These are phyloP conservation scores for Ophthalmolycus amberensis DNA, from an alignment of 2,113 vertebrate species.

Conservation along the genomic window DNA sequence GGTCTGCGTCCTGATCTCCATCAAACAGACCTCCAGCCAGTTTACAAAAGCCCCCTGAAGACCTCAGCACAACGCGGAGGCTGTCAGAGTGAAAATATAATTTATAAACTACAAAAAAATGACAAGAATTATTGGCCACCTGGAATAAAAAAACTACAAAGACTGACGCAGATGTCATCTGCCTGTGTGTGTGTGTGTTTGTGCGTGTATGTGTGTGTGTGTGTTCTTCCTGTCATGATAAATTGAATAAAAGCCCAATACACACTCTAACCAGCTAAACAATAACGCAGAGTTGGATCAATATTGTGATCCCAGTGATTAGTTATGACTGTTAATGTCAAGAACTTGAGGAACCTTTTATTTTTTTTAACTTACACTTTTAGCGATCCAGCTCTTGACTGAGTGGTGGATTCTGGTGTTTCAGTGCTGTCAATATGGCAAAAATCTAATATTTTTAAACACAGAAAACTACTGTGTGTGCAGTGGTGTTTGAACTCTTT, in stretches of 20 bases:
- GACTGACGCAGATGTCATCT: conserved; percentile 6
- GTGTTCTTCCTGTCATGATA: not conserved
- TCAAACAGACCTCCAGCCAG: conserved; percentile 84
- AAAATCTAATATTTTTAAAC: not conserved
- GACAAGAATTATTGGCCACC: not conserved
- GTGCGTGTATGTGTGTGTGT: not conserved
- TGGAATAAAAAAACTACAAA: not conserved
- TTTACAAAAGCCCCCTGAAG: conserved; percentile 21
- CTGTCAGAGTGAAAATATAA: conserved; percentile 4
- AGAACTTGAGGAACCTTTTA: no score
- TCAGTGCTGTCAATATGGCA: not conserved
- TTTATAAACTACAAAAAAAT: not conserved
- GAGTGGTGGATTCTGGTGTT: not conserved
- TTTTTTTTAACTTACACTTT: not conserved
- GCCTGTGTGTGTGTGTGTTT: not conserved
- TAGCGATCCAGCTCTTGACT: no score
- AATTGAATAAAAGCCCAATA: not conserved
- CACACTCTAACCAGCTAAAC: not conserved
- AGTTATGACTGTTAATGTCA: not conserved
- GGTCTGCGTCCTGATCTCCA: conserved; percentile 77
- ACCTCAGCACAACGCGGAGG: conserved; percentile 14
- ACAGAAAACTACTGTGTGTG: not conserved
- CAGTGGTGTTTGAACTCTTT: not conserved
- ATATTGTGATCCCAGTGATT: not conserved
- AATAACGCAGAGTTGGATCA: not conserved